Conservation (phyloP, 2,113 vertebrate species). For the Sapajus apella region DNA sequence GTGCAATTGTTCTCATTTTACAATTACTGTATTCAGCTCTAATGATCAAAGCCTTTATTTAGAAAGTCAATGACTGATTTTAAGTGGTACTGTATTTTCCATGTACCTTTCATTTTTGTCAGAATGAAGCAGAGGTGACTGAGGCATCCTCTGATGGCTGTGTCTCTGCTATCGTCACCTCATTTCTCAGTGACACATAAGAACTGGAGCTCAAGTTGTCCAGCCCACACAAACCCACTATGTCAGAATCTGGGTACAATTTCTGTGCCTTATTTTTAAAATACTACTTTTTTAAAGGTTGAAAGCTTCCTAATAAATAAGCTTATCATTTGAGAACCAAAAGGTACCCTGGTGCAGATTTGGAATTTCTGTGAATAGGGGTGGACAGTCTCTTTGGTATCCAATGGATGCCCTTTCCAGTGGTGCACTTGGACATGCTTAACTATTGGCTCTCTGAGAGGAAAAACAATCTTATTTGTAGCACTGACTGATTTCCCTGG, state of each 20-base stretch:
- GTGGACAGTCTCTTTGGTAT: not conserved
- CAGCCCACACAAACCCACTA: not conserved
- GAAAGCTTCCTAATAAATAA: constrained; percentile 35
- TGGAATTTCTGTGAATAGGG: not conserved
- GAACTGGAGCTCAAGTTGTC: not conserved
- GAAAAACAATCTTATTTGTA: not conserved
- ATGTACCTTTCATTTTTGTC: constrained; percentile 3
- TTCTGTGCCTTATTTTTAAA: not conserved
- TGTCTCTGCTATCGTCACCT: constrained; percentile 3
- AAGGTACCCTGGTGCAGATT: not conserved
- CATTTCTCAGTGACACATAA: constrained; percentile 49
- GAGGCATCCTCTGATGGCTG: not conserved
- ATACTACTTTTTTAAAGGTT: not conserved
- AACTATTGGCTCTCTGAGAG: not conserved
- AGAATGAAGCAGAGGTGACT: not conserved
- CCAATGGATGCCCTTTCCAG: not conserved
- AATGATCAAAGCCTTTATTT: constrained; percentile 51
- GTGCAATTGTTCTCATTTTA: not conserved
- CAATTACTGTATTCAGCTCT: constrained; percentile 46
- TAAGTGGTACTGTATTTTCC: not conserved
- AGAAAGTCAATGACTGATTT: constrained; percentile 44
- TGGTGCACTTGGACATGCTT: not conserved
- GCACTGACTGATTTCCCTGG: not conserved
- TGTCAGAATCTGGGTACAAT: not conserved
- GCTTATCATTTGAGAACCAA: constrained; percentile 8